A percentile compares a stretch with the other conserved stretches of the same genome.
These are phyloP conservation scores for Glaucidium brasilianum DNA, from an alignment of 2,113 vertebrate species.

Conservation along the genomic window DNA sequence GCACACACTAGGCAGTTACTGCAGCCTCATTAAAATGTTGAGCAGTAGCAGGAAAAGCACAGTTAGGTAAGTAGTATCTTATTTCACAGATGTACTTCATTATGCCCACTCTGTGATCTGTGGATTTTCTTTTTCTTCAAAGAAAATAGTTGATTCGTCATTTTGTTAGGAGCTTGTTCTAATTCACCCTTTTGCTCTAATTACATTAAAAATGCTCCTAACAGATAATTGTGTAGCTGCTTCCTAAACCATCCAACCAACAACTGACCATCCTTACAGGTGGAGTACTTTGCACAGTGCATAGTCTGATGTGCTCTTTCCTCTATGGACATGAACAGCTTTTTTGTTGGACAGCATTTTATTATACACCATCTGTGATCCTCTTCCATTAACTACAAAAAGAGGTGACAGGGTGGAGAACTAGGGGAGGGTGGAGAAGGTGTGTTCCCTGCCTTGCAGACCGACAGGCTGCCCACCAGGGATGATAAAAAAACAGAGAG, in stretches of 20 bases:
- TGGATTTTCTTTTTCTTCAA: not conserved
- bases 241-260: not conserved
- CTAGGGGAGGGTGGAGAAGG: not conserved
- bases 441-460: not conserved
- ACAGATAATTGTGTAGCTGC: not conserved
- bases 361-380: not conserved
- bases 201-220: not conserved
- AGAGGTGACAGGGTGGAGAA: not conserved
- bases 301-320: too few relatives aligned
- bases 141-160: not conserved
- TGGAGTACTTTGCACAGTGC: not conserved
- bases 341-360: not conserved
- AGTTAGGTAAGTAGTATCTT: not conserved
- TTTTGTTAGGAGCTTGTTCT: not conserved
- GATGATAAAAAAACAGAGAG: rapidly evolving
- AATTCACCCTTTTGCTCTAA: not conserved
- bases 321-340: not conserved
- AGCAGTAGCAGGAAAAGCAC: not conserved
- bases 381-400: not conserved
- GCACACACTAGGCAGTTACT: not conserved
- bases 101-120: not conserved
- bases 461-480: not conserved
- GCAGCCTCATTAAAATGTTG: not conserved
- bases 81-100: not conserved
- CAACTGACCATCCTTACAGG: too few relatives aligned